Percentiles rank a stretch among this genome's conserved stretches.
These are phyloP conservation scores for Dolichallabes microphthalmus DNA, from an alignment of 2,113 vertebrate genomes.

Conservation along the genomic window DNA sequence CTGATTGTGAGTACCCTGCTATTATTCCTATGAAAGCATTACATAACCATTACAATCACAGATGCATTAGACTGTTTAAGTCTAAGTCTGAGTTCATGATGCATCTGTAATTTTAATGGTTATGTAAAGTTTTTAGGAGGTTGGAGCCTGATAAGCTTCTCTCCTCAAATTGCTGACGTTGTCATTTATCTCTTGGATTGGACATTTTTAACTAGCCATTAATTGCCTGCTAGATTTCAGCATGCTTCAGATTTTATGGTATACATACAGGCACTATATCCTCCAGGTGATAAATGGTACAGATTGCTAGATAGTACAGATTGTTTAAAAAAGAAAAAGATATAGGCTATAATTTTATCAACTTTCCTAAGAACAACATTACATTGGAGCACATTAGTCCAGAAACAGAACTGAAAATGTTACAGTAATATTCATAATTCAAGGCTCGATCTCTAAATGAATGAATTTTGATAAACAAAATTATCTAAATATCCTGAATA, in stretches of 20 bases:
- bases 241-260: not conserved
- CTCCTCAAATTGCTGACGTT: slow-evolving; percentile 57
- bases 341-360: no score
- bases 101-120: slow-evolving; percentile 42
- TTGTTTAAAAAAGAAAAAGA: no score
- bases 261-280: not conserved
- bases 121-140: slow-evolving; percentile 69
- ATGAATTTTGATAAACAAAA: no score
- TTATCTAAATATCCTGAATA: no score
- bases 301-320: not conserved
- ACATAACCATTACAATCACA: no score
- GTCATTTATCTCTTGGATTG: slow-evolving; percentile 20
- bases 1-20: slow-evolving; percentile 75
- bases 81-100: not conserved
- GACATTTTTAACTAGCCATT: not conserved
- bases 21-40: not conserved
- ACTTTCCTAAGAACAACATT: no score
- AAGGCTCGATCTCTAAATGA: no score
- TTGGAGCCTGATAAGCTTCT: slow-evolving; percentile 66
- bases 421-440: no score
- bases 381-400: no score
- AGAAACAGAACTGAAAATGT: no score
- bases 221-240: not conserved
- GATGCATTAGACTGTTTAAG: no score
- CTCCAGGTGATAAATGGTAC: not conserved